These are phyloP conservation scores for Hydrolagus affinis DNA, from an alignment of 2,113 vertebrate genomes.

Conservation along the genomic window DNA sequence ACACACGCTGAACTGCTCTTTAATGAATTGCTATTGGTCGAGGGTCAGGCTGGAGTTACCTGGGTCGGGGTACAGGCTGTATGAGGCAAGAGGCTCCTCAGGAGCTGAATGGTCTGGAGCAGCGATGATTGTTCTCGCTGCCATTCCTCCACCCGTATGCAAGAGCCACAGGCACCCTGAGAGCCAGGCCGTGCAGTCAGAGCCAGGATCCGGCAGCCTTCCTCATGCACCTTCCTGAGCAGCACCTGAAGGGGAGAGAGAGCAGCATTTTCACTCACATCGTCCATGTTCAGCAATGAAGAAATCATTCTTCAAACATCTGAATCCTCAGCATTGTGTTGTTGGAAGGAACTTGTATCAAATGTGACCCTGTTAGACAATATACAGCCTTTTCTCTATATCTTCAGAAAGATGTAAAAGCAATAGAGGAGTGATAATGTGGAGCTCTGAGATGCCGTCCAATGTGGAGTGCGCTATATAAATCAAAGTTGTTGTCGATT, in stretches of 20 bases:
- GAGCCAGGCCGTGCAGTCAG: slow-evolving; percentile 60
- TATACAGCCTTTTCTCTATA: no score
- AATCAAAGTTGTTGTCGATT: no score
- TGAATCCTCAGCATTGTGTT: neutral
- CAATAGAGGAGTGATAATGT: no score
- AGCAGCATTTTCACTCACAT: neutral
- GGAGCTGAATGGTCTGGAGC: slow-evolving; percentile 66
- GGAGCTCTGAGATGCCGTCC: no score
- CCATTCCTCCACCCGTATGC: slow-evolving; percentile 48
- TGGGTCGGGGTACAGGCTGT: slow-evolving; percentile 57
- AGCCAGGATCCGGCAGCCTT: slow-evolving; percentile 76
- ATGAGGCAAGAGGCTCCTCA: slow-evolving; percentile 64
- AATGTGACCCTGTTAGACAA: no score
- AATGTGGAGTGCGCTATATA: no score
- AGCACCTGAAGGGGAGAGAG: slow-evolving; percentile 51
- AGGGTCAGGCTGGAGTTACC: slow-evolving; percentile 49
- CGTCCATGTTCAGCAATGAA: neutral
- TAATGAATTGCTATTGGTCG: neutral
- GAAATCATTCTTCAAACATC: neutral
- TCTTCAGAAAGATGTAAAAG: no score
- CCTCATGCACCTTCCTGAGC: slow-evolving; percentile 77
- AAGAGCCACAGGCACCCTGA: slow-evolving; percentile 34
- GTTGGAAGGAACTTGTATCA: neutral
- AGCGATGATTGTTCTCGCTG: slow-evolving; percentile 62
- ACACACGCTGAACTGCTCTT: neutral